Base-by-base conservation (phyloP, 1,140 invertebrate species). In the Hylyphantes graminicola region DNA sequence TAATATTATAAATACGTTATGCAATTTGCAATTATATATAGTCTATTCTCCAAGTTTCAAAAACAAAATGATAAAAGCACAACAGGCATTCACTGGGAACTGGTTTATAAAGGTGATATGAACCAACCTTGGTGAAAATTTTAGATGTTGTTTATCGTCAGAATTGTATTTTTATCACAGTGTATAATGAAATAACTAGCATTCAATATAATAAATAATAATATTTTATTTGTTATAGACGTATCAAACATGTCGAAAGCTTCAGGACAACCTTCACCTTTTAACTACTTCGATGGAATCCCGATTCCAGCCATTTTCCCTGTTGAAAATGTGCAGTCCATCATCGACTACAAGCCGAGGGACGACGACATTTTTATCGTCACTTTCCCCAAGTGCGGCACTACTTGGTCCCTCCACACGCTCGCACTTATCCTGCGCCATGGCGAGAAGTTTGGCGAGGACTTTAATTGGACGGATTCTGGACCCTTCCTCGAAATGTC, bases 331-430 rank as follows among this genome's bases (percentile, higher is more conserved):
- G 54, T 63, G 48, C 85, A 77, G 6, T 74, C 75, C 51, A 86
- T 82, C 3, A n/a, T 86, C 19, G 63, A 64, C 2, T 87, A 87
- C 50, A 74, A 85, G 68, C 85, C 85, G 4, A 19, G 50, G 21
- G 5, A 35, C 0, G 88, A 89, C 80, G 89, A 90, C 73, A 87
- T 89, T 21, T 88, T 89, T 59, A 87, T 90, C 59, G 88, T 88
- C 10, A 89, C 89, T 4, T 90, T 89, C 81, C 89, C 89, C 2
- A 90, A 90, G 76, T 86, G 85, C 7, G 86, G 86, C 15, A 85
- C 82, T 8, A 86, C 85, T 2, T 86, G 85, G 85, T 50, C 55
- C 0, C 57, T 67, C 13, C 61, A 76, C 7, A 86, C 77, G 9
- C 2, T 86, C 3, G 0, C 21, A 9, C 50, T 74, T 7, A 72